Conservation (phyloP, 2,797 vertebrate species). For the Monodelphis domestica region DNA sequence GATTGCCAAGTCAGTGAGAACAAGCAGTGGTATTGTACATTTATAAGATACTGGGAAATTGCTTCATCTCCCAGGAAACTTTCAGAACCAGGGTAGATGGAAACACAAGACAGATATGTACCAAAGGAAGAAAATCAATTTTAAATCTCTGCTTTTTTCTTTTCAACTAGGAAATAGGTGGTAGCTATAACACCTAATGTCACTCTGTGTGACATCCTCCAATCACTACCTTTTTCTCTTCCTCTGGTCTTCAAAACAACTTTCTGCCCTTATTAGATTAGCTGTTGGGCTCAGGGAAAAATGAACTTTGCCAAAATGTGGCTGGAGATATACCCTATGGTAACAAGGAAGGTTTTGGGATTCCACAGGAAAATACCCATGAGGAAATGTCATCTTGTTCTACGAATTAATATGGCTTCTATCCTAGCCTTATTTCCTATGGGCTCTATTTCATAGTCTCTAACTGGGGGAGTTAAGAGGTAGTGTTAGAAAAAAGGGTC, state of each 20-base stretch:
- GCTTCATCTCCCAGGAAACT: not conserved
- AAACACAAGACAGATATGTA: not conserved
- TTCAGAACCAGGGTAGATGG: not conserved
- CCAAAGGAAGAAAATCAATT: constrained; percentile 24
- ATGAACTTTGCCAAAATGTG: not conserved
- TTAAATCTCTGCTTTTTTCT: not conserved
- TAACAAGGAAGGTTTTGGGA: not conserved
- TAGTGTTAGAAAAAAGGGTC: not conserved
- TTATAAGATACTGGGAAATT: constrained; percentile 12
- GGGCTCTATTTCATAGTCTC: constrained; percentile 33
- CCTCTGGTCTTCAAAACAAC: not conserved
- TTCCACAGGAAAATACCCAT: not conserved
- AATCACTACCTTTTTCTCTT: not conserved
- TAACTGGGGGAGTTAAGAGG: not conserved
- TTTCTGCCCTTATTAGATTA: constrained; percentile 24
- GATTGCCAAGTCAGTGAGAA: constrained; percentile 18
- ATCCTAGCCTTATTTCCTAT: constrained; percentile 15
- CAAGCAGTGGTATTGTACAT: not conserved
- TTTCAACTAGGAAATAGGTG: constrained; percentile 4
- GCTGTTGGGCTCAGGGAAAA: not conserved
- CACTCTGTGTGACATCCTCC: not conserved
- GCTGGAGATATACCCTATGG: not conserved
- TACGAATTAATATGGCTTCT: not conserved
- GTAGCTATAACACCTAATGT: not conserved
- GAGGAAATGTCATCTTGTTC: not conserved